Evolutionary conservation across 1,140 invertebrate genomes (phyloP), one percentile per base, ranked within the genome.

Genomic region (Samia ricini): DNA sequence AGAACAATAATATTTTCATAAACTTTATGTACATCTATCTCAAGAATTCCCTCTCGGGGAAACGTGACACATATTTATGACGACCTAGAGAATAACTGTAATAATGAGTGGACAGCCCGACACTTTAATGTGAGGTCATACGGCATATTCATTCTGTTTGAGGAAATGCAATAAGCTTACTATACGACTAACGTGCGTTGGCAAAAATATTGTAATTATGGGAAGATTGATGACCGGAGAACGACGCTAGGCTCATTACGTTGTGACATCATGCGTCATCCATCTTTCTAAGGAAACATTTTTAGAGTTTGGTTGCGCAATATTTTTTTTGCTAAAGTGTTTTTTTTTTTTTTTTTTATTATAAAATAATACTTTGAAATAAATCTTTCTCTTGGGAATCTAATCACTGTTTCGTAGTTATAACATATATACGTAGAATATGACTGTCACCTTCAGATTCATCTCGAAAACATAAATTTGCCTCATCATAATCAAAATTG

Each of bases 201-300:
- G 56, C 26, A 36, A 57, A 57, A 26, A 33, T 42, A 18, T 19
- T 33, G 56, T 36, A 36, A 57, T 33, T 57, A 57, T n/a, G 7
- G 20, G 56, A 36, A 57, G 55, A 56, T 18, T 23, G 18, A 56
- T 56, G 10, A 26, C 23, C n/a, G 0, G 18, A 21, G 6, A 26
- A 56, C 6, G 4, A 8, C 12, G n/a, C n/a, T n/a, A n/a, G n/a
- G n/a, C 26, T 29, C 26, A 8, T 15, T 42, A 42, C 0, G 10
- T 1, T 42, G 33, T 42, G 33, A 42, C 33, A 15, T 42, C 33
- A 42, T 42, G 4, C 33, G 15, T 1, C 33, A 4, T 36, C 33
- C 33, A 36, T 42, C 33, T 42, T 42, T 42, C 33, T 42, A 4
- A 10, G 33, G 33, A 8, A n/a, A n/a, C 15, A 42, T 42, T 42